A percentile compares a stretch with the other conserved stretches of the same genome.
Conservation (phyloP, 2,888 invertebrate genomes). For the Automeris io region DNA sequence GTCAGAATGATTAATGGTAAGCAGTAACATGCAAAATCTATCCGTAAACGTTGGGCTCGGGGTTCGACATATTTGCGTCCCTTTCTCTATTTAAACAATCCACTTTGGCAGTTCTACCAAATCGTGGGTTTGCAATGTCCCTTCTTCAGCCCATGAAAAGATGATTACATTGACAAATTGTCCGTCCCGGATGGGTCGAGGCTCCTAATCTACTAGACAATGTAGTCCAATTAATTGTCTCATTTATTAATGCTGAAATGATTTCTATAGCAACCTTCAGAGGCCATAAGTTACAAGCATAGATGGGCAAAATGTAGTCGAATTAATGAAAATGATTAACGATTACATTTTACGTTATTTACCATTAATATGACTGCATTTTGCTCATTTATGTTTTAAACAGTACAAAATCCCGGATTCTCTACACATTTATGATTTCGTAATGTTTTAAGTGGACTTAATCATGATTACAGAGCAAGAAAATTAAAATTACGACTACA, state of each 20-base stretch:
- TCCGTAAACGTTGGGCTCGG: not conserved
- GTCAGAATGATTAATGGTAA: not conserved
- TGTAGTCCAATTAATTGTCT: slow-evolving; percentile 52
- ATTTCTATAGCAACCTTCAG: slow-evolving; percentile 10
- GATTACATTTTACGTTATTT: too few species aligned
- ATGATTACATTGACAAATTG: slow-evolving; percentile 63
- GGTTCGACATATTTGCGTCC: not conserved
- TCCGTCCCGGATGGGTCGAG: slow-evolving; percentile 33
- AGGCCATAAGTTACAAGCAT: not conserved
- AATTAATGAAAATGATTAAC: too few species aligned
- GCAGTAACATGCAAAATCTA: not conserved
- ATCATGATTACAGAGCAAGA: too few species aligned
- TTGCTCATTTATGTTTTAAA: too few species aligned
- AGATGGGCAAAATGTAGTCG: too few species aligned
- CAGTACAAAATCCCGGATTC: too few species aligned
- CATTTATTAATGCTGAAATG: slow-evolving; percentile 29
- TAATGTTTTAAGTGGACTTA: too few species aligned
- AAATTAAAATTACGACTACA: too few species aligned
- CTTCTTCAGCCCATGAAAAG: slow-evolving; percentile 41
- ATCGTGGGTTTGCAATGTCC: slow-evolving; percentile 36
- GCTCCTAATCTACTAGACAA: slow-evolving; percentile 52
- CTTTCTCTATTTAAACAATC: not conserved
- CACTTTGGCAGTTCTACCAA: slow-evolving; percentile 10
- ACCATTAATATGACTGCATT: too few species aligned
- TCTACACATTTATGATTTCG: too few species aligned